Evolutionary conservation across 1,140 invertebrate species (phyloP), one percentile per base, ranked within the genome.

Genomic region (Drosophila sturtevanti): DNA sequence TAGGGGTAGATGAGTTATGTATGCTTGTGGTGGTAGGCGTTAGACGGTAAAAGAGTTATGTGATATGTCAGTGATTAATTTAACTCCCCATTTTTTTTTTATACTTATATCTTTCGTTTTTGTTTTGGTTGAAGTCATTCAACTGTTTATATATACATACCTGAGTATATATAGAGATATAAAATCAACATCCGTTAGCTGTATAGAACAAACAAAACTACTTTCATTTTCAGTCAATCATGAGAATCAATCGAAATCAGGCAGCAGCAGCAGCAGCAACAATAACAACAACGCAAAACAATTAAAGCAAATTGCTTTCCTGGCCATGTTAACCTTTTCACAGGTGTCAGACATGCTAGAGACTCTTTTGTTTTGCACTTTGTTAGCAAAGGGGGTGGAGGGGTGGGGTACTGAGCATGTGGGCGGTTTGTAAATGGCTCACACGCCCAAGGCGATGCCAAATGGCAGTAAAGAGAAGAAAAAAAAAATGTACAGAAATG

Each of bases 271-370:
- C 3, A 24, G 22, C 22, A 24, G 4, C 22, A 4, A 4, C 22
- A 24, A 24, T 4, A 31, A 31, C 27, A 31, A 31, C 27, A n/a
- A n/a, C n/a, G n/a, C n/a, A n/a, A 35, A 5, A 44, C 68, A 75
- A 86, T 86, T 87, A 81, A 68, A 55, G 44, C 16, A 48, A 72
- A 59, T 73, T 63, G 71, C 59, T 41, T 24, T 41, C 44, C 44
- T n/a, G 14, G 52, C 24, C 61, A 44, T 16, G 71, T 51, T 87
- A 77, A 87, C 82, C 82, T 87, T 87, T 87, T 79, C 71, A 79
- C 72, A 80, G 81, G 75, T 84, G 72, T 76, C 72, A 61, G 54
- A 48, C 41, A 21, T 48, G 41, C 41, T 18, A 48, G 41, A 48
- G 41, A 48, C 41, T 21, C 41, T 48, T 48, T 48, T 48, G 41